Evolutionary conservation across 2,797 vertebrate species (phyloP).

Genomic region (Takifugu ocellatus): DNA sequence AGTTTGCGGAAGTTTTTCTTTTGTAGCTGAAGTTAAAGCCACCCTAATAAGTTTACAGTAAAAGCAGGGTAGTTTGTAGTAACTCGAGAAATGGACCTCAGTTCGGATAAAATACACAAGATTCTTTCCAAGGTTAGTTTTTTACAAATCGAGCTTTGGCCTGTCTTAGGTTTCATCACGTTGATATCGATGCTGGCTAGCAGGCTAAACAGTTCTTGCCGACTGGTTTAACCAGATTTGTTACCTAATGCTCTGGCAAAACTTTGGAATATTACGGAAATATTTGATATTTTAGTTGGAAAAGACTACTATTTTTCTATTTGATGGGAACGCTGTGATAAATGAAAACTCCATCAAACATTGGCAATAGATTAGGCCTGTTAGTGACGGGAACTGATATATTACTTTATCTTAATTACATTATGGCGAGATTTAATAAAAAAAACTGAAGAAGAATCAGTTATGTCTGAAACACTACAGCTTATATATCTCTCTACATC

Average conservation of each 20-base stretch:
- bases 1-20: slow-evolving; percentile 74
- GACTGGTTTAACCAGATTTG: slow-evolving; percentile 60
- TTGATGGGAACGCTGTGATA: too few species aligned
- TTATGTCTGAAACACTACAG: too few species aligned
- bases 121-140: slow-evolving; percentile 72
- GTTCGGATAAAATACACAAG: slow-evolving; percentile 64
- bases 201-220: background rate
- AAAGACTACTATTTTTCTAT: background rate
- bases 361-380: too few species aligned
- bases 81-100: slow-evolving; percentile 70
- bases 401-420: too few species aligned
- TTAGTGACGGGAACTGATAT: too few species aligned
- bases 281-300: background rate
- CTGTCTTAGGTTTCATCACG: background rate
- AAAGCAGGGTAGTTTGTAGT: accelerated
- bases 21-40: slow-evolving; percentile 1
- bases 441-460: too few species aligned
- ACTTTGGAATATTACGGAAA: background rate
- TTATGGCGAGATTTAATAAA: too few species aligned
- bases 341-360: too few species aligned
- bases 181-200: background rate
- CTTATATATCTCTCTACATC: background rate
- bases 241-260: background rate
- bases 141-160: accelerated
- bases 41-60: background rate